A percentile compares a stretch with the other conserved stretches of the same genome.
Conservation (phyloP, 2,113 vertebrate species). For the Toxostoma redivivum region DNA sequence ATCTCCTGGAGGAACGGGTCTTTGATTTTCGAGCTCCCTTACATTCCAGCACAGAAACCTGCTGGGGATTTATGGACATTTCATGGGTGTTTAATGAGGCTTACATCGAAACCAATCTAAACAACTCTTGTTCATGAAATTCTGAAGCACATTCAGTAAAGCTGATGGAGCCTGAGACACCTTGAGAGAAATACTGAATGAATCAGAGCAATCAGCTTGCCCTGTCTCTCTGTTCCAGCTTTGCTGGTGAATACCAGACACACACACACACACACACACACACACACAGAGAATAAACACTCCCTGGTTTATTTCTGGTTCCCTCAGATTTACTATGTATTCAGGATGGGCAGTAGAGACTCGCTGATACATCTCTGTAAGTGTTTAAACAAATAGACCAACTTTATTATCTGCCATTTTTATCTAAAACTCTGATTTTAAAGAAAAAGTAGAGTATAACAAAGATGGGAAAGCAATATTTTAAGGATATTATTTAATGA, state of each 20-base stretch:
- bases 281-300: background rate
- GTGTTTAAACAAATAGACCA: background rate
- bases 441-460: background rate
- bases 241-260: background rate
- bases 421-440: background rate
- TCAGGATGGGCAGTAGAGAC: background rate
- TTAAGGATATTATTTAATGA: background rate
- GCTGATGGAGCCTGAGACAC: background rate
- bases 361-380: background rate
- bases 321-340: background rate
- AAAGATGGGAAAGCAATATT: background rate
- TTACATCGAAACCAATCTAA: background rate
- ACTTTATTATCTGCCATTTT: background rate
- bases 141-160: background rate
- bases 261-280: background rate
- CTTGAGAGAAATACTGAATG: background rate
- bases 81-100: background rate
- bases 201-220: background rate
- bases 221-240: background rate
- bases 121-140: background rate
- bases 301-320: background rate
- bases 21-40: background rate
- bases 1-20: background rate
- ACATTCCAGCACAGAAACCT: background rate
- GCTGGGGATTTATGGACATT: background rate